phyloP scores from a whole-genome alignment of 2,888 invertebrate genomes.

The Carterocephalus palaemon region DNA sequence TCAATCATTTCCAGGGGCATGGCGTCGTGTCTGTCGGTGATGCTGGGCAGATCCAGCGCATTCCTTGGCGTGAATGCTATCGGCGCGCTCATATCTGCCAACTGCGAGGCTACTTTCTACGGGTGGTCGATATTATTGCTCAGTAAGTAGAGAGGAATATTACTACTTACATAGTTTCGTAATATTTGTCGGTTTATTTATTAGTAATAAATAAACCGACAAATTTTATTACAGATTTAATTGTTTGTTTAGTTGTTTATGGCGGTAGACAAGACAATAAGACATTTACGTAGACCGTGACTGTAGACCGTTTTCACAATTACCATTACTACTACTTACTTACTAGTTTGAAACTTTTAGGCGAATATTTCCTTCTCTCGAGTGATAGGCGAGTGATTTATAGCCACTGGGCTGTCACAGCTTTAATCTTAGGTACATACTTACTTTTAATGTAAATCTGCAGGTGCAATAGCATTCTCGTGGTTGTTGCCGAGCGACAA shows the following conservation, averaged over 20 bases:
- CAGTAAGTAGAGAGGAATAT: slow-evolving; percentile 51
- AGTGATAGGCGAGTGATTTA: too few relatives aligned
- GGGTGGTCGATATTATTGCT: slow-evolving; percentile 73
- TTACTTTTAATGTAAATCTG: slow-evolving; percentile 19
- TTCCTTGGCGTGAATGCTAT: slow-evolving; percentile 82
- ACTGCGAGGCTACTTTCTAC: slow-evolving; percentile 82
- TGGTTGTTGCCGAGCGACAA: slow-evolving; percentile 64
- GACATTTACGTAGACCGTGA: too few relatives aligned
- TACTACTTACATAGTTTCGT: neutral
- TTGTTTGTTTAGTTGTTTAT: neutral
- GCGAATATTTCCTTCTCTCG: too few relatives aligned
- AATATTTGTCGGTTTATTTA: neutral
- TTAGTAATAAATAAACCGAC: neutral
- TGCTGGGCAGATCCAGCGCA: slow-evolving; percentile 81
- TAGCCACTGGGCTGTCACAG: too few relatives aligned
- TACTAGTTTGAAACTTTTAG: too few relatives aligned
- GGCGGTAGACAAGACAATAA: neutral
- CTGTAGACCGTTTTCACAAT: too few relatives aligned
- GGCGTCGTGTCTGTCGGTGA: slow-evolving; percentile 81
- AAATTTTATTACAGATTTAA: neutral
- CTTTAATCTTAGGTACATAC: too few relatives aligned
- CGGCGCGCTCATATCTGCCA: slow-evolving; percentile 79
- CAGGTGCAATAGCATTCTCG: slow-evolving; percentile 59
- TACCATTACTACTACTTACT: too few relatives aligned
- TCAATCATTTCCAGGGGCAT: slow-evolving; percentile 68